These are phyloP conservation scores for Megalops atlanticus DNA, from an alignment of 2,113 vertebrate genomes.

Conservation along the genomic window DNA sequence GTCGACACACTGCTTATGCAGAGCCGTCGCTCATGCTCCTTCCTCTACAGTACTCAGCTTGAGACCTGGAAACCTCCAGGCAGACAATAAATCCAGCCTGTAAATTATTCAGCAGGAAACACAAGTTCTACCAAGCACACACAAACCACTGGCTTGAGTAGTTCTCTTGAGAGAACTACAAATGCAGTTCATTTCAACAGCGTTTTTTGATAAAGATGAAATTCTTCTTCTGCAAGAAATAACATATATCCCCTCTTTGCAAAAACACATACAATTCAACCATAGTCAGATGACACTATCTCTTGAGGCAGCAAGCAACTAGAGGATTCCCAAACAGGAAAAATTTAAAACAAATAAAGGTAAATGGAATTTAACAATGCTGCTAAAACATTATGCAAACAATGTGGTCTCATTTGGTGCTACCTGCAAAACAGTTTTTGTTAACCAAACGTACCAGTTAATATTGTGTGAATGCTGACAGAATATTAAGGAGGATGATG, in stretches of 20 bases:
- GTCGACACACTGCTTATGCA: not conserved
- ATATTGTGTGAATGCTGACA: too few relatives aligned
- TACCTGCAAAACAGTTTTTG: too few relatives aligned
- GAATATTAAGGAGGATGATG: not conserved
- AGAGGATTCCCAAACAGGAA: not conserved
- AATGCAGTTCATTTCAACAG: not conserved
- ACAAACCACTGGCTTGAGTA: not conserved
- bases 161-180: not conserved
- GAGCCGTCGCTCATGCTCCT: not conserved
- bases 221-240: not conserved
- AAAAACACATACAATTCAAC: not conserved
- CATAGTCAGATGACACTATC: not conserved
- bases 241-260: not conserved
- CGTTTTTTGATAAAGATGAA: not conserved
- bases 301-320: not conserved
- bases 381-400: not conserved
- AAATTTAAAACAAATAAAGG: not conserved
- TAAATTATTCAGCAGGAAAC: not conserved
- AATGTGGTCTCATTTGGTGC: too few relatives aligned
- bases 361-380: not conserved
- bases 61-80: not conserved
- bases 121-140: too few relatives aligned
- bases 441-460: too few relatives aligned
- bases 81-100: not conserved
- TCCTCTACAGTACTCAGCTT: not conserved